Evolutionary conservation across 2,797 vertebrate genomes (phyloP).

Genomic region (Scyliorhinus canicula): DNA sequence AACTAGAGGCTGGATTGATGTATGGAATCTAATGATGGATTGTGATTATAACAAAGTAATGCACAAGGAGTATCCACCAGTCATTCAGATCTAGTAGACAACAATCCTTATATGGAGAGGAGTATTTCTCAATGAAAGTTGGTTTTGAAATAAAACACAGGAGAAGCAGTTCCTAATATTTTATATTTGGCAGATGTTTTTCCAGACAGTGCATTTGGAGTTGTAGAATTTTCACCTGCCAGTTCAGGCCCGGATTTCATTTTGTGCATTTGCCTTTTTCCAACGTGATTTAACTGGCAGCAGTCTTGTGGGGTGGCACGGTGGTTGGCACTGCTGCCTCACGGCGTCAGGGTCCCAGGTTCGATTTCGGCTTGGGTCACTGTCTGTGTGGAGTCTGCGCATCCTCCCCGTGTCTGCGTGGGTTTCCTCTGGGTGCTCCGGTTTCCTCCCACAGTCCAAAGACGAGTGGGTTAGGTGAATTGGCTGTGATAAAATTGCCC

Average conservation of each 20-base stretch:
- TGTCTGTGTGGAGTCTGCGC: too few species aligned
- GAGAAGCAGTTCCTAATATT: neutral
- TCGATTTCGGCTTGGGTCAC: too few species aligned
- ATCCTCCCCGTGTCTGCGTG: too few species aligned
- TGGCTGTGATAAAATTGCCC: too few species aligned
- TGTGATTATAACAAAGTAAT: neutral
- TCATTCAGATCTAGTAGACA: neutral
- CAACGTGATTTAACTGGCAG: neutral
- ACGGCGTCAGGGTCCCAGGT: too few species aligned
- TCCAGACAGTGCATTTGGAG: neutral
- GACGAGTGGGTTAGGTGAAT: too few species aligned
- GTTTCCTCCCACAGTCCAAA: too few species aligned
- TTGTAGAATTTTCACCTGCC: neutral
- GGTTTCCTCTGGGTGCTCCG: too few species aligned
- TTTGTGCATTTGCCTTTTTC: neutral
- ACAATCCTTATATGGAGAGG: neutral
- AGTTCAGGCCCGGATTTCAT: neutral
- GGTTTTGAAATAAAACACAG: constrained; percentile 21
- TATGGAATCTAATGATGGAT: neutral
- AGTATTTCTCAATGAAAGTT: neutral
- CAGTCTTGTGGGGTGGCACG: neutral
- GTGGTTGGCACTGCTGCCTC: too few species aligned
- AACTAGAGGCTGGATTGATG: neutral
- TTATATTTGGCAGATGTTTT: neutral
- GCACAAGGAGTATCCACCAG: neutral